Evolutionary conservation across 2,888 invertebrate genomes (phyloP).

Genomic region (Trachelus troglodyta): DNA sequence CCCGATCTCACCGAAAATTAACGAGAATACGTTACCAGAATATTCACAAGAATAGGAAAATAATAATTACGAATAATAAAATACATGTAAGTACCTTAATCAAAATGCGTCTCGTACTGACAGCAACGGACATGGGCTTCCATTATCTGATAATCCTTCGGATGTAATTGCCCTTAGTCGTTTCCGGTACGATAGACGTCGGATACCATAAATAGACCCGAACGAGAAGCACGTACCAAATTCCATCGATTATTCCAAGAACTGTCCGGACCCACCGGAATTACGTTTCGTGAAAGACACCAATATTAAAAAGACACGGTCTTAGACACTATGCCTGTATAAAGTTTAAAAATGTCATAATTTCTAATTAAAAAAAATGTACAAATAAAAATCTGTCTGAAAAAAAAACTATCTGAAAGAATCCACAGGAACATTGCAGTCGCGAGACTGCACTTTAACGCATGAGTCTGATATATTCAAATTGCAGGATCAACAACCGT

Average conservation of each 20-base stretch:
- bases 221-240: neutral
- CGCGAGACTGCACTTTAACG: constrained; percentile 1
- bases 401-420: neutral
- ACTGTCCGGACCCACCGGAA: neutral
- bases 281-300: neutral
- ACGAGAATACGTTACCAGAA: neutral
- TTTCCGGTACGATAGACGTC: neutral
- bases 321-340: neutral
- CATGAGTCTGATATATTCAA: constrained; percentile 42
- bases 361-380: neutral
- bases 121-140: neutral
- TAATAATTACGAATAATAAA: neutral
- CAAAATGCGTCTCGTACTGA: neutral
- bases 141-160: neutral
- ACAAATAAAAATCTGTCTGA: too few species aligned
- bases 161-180: neutral
- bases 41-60: neutral
- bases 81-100: neutral
- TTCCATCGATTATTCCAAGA: neutral
- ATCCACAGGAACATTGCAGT: neutral
- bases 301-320: neutral
- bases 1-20: neutral
- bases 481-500: constrained; percentile 53
- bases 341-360: neutral
- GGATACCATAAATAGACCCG: neutral